These are phyloP conservation scores for Drosophila seguyi DNA, from an alignment of 1,140 invertebrate species.

Conservation along the genomic window DNA sequence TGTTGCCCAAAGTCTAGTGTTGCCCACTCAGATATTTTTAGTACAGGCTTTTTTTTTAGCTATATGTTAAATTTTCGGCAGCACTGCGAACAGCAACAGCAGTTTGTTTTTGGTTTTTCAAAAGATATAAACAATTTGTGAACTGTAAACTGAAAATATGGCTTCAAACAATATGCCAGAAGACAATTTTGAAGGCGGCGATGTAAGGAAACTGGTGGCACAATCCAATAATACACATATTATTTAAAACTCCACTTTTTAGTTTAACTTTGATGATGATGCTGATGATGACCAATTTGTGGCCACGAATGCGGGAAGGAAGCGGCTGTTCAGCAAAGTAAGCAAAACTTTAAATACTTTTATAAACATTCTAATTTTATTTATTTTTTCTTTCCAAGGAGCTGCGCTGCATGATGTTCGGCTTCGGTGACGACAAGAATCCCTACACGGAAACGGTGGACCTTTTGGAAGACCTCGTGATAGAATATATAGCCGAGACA, in stretches of 20 bases:
- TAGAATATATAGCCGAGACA: conserved; percentile 99
- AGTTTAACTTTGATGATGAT: conserved; percentile 87
- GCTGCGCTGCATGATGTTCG: conserved; percentile 99
- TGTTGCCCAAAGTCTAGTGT: background rate
- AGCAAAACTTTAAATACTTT: no score
- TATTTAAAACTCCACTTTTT: background rate
- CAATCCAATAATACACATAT: no score
- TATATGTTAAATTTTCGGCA: background rate
- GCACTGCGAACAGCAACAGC: conserved; percentile 19
- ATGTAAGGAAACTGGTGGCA: conserved; percentile 36
- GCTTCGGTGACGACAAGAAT: conserved; percentile 99
- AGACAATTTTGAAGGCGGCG: conserved; percentile 72
- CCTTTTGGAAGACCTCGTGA: conserved; percentile 98
- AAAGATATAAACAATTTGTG: conserved; percentile 16
- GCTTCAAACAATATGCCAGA: conserved; percentile 58
- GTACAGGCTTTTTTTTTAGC: background rate
- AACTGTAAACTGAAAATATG: conserved; percentile 44
- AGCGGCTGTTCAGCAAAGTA: conserved; percentile 93
- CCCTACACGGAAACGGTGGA: conserved; percentile 99
- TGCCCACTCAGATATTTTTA: background rate
- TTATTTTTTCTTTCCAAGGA: conserved; percentile 85
- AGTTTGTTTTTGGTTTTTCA: background rate
- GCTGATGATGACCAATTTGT: conserved; percentile 88
- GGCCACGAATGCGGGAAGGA: conserved; percentile 90
- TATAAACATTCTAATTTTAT: background rate